Evolutionary conservation across 2,888 invertebrate genomes (phyloP).

Genomic region (Dicycla oo): DNA sequence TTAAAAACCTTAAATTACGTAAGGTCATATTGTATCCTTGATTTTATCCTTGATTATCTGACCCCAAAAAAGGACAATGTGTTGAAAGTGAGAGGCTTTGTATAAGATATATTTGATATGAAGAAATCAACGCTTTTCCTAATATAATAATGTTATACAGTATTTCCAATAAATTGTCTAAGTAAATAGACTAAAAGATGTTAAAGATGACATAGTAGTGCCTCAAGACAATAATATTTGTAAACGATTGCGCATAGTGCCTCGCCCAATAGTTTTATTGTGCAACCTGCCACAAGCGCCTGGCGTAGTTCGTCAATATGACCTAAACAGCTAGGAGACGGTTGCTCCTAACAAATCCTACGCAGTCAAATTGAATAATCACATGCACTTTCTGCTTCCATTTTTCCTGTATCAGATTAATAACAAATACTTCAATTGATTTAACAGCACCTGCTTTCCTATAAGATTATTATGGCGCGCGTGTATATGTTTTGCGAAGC

Average conservation of each 20-base stretch:
- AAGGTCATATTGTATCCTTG: conserved; percentile 43
- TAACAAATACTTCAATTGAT: background rate
- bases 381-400: background rate
- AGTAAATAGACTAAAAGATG: conserved; percentile 38
- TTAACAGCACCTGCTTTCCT: background rate
- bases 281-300: conserved; percentile 30
- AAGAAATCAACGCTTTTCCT: conserved; percentile 11
- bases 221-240: conserved; percentile 73
- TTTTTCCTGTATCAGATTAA: background rate
- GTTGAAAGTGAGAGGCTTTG: conserved; percentile 17
- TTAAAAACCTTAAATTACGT: conserved; percentile 31
- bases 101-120: background rate
- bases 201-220: conserved; percentile 61
- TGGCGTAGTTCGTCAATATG: conserved; percentile 28
- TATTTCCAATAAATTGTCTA: conserved; percentile 18
- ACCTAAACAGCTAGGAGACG: conserved; percentile 17
- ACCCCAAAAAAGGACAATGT: too few relatives aligned
- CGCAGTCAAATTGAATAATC: background rate
- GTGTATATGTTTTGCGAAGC: background rate
- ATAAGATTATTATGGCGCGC: background rate
- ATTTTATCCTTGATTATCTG: conserved; percentile 37
- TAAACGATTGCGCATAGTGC: conserved; percentile 72
- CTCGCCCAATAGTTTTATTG: conserved; percentile 68
- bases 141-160: conserved; percentile 17
- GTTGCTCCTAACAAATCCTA: conserved; percentile 6